Evolutionary conservation across 2,797 vertebrate genomes (phyloP), one percentile per base, ranked within the genome.

Genomic region (Picus viridis): DNA sequence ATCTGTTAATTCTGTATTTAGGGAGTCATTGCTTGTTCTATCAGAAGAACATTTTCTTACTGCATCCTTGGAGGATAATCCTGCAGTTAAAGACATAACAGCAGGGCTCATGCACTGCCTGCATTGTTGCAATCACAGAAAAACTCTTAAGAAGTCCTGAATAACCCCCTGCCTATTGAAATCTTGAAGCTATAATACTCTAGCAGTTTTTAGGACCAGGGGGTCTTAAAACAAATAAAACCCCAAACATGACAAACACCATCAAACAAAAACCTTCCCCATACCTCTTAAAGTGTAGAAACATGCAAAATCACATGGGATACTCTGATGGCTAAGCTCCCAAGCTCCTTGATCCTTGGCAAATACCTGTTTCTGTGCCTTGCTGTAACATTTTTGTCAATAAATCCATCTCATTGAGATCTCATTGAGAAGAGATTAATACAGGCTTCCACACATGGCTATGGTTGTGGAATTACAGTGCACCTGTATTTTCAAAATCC

Each of bases 161-260:
- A 49, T 3, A 49, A 32, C 20, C 22, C 22, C 10, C 15, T 77
- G 9, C 36, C 47, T 34, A 17, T 4, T 51, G 71, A 41, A 86
- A 7, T 23, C 27, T 36, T 64, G 22, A 51, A 65, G 14, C 8
- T 69, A 10, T 16, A 26, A 9, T 5, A 27, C 26, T 3, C 17
- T 32, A 26, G 5, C 36, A 81, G 41, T 45, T 83, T 59, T 47
- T 24, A 53, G n/a, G 68, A 63, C 32, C 8, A 13, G 0, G 0
- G 43, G 27, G 7, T 10, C n/a, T 71, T 77, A 64, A 70, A 57
- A 58, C 18, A 47, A 34, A 45, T 3, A 3, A 62, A 13, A 17
- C 3, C 2, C 18, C 29, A 67, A n/a, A 9, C 3, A 4, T 64
- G 45, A 78, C 23, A 22, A 26, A 4, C 0, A 6, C 29, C 41